Evolutionary conservation across 1,140 invertebrate species (phyloP).

Genomic region (Drosophila erecta): DNA sequence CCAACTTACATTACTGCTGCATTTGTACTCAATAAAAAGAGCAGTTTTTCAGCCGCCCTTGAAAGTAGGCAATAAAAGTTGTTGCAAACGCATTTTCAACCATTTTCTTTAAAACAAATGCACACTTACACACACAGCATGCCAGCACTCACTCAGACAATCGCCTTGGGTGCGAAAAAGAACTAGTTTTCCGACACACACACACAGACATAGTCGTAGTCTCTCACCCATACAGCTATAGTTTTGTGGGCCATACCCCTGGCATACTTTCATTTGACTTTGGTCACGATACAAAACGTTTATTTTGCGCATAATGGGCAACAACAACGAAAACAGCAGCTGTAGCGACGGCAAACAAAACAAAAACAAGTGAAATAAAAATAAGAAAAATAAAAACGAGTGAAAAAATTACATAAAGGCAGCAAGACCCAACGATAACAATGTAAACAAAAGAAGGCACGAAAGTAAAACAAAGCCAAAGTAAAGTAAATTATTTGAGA

Average conservation of each 20-base stretch:
- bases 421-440: conserved; percentile 44
- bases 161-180: conserved; percentile 37
- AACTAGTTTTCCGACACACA: conserved; percentile 37
- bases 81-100: conserved; percentile 39
- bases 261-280: conserved; percentile 82
- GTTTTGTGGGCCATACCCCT: conserved; percentile 74
- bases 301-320: conserved; percentile 71
- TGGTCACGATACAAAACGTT: conserved; percentile 82
- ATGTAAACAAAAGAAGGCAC: conserved; percentile 73
- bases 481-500: conserved; percentile 75
- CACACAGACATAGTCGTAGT: no score
- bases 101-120: conserved; percentile 43
- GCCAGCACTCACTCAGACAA: conserved; percentile 42
- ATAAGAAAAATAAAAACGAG: conserved; percentile 34
- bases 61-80: conserved; percentile 52
- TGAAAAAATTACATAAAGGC: conserved; percentile 47
- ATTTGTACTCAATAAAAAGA: conserved; percentile 21
- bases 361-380: conserved; percentile 41
- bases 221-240: conserved; percentile 15
- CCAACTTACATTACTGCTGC: conserved; percentile 12
- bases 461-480: conserved; percentile 70
- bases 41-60: conserved; percentile 22
- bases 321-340: conserved; percentile 38
- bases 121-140: conserved; percentile 18
- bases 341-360: conserved; percentile 35